Evolutionary conservation across 2,888 invertebrate genomes (phyloP).

Genomic region (Chorisops tibialis): DNA sequence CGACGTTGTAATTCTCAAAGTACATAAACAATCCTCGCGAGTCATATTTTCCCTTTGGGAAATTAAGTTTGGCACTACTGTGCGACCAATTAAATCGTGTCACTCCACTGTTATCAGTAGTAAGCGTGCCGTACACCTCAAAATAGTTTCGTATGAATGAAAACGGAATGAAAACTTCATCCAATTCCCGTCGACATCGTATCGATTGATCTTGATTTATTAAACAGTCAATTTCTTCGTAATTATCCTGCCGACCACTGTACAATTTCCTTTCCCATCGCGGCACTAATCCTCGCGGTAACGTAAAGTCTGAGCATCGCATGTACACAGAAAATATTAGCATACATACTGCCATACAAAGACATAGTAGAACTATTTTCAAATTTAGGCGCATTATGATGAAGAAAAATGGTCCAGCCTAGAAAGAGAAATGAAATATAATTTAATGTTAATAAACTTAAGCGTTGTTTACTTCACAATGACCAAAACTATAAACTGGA

Average conservation of each 20-base stretch:
- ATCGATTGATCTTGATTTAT: conserved; percentile 86
- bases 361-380: conserved; percentile 66
- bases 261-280: conserved; percentile 40
- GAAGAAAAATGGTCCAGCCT: conserved; percentile 51
- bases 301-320: conserved; percentile 63
- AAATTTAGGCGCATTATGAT: conserved; percentile 77
- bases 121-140: conserved; percentile 87
- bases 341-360: conserved; percentile 63
- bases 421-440: conserved; percentile 32
- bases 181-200: conserved; percentile 73
- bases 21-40: conserved; percentile 90
- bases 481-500: no score
- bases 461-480: no score
- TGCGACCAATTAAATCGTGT: conserved; percentile 93
- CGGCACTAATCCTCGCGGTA: conserved; percentile 44
- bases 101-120: conserved; percentile 62
- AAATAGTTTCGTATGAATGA: conserved; percentile 91
- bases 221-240: conserved; percentile 74
- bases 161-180: conserved; percentile 88
- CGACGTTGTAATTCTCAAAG: conserved; percentile 97
- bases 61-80: conserved; percentile 87
- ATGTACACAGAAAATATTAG: conserved; percentile 72
- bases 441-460: no score
- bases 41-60: conserved; percentile 84
- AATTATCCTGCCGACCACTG: conserved; percentile 19